These are phyloP conservation scores for Monomorium pharaonis DNA, from an alignment of 1,140 invertebrate genomes.

Conservation along the genomic window DNA sequence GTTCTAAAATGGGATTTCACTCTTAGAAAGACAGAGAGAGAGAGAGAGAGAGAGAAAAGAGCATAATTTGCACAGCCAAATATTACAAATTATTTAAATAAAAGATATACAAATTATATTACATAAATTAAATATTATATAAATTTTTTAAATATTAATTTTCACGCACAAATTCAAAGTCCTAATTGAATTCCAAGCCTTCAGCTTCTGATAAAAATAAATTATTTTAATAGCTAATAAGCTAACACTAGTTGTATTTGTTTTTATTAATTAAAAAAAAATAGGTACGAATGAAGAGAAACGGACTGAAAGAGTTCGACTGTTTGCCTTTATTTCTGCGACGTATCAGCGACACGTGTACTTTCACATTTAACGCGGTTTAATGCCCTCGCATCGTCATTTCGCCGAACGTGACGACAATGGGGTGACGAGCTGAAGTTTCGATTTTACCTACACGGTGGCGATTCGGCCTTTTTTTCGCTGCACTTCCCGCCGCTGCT, in stretches of 20 bases:
- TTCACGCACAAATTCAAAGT: not conserved
- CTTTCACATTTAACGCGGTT: not conserved
- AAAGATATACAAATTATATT: not conserved
- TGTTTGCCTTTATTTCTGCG: not conserved
- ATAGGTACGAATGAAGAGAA: not conserved
- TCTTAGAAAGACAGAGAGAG: not conserved
- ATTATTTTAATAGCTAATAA: not conserved
- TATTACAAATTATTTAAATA: not conserved
- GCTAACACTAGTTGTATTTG: not conserved
- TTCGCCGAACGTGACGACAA: not conserved
- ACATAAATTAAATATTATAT: not conserved
- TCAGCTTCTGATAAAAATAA: not conserved
- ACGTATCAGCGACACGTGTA: not conserved
- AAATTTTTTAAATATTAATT: not conserved
- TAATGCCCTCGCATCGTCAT: not conserved
- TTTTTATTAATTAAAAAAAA: not conserved
- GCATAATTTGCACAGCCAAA: not conserved
- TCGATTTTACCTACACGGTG: conserved; percentile 29
- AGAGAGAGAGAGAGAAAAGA: not conserved
- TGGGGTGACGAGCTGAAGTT: conserved; percentile 14
- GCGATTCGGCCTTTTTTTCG: not conserved
- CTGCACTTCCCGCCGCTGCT: not conserved
- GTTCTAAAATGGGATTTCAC: not conserved
- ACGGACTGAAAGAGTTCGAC: not conserved
- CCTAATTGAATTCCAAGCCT: not conserved